Base-by-base conservation (phyloP, 2,797 vertebrate species). In the Gastrophryne carolinensis region DNA sequence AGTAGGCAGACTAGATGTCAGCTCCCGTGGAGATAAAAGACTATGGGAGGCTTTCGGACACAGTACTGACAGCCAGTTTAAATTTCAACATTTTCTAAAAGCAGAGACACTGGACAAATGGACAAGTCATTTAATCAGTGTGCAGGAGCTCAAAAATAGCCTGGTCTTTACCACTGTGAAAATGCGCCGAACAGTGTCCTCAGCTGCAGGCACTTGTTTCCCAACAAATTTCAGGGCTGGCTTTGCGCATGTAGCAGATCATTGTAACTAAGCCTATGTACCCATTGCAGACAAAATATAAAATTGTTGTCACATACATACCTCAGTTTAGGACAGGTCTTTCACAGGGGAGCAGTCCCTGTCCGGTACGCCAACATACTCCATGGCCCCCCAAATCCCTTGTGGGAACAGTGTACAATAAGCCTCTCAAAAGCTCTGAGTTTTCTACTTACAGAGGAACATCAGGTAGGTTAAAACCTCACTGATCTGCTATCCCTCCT, bases 21-120 rank as follows among this genome's bases (percentile, higher is more conserved):
- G 54, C 73, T 75, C 73, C 73, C 11, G 64, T 17, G 54, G 73
- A 61, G 73, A 75, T 61, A 67, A 75, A 60, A 65, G 72, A 60
- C 53, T 60, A 41, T 21, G 19, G 69, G 15, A 62, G 44, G 56
- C 34, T 17, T 11, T 8, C 30, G 9, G 21, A 68, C 19, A 53
- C 64, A 39, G 54, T 67, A 30, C 63, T 74, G 62, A 58, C 72
- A 74, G 53, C 1, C 32, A 11, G 37, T 44, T 44, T 37, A 58
- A 35, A 66, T 58, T 41, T 74, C 52, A 47, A 58, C 62, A 66
- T 37, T 66, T 73, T 65, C 13, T 56, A 65, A 72, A 35, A 72
- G 56, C 56, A 50, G 19, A 73, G 57, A 47, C 19, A 49, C 7
- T 21, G 11, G 26, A 19, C 11, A 65, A 74, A 66, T 13, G 39